phyloP scores from a whole-genome alignment of 1,140 invertebrate genomes.

The Orchestia grillus region DNA sequence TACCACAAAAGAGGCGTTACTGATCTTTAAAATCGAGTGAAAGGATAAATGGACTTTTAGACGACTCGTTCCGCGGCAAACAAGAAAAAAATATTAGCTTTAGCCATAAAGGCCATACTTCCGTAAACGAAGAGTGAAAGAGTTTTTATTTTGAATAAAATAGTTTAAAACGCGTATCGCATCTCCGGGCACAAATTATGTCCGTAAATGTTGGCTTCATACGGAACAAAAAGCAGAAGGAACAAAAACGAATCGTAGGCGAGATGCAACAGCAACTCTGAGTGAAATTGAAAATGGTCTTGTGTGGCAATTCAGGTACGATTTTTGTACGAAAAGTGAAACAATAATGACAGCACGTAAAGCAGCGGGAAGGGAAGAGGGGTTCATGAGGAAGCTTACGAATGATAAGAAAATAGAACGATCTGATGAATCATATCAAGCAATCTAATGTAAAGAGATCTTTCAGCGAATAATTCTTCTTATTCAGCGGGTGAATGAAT shows the following conservation, averaged over 20 bases:
- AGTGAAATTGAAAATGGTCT: not conserved
- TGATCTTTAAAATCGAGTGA: not conserved
- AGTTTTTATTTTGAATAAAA: not conserved
- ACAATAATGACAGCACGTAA: not conserved
- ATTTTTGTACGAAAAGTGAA: not conserved
- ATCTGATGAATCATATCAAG: no score
- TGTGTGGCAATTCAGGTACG: not conserved
- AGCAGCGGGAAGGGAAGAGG: no score
- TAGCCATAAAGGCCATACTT: not conserved
- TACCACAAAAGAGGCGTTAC: not conserved
- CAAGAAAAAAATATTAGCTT: not conserved
- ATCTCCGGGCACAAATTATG: not conserved
- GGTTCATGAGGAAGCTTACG: no score
- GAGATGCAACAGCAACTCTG: not conserved
- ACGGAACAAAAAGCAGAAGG: not conserved
- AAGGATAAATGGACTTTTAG: not conserved
- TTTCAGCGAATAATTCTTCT: no score
- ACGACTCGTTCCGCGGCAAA: not conserved
- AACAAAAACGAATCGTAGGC: not conserved
- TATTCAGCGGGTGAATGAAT: no score
- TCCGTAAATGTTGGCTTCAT: not conserved
- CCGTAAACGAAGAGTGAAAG: not conserved
- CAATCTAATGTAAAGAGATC: no score
- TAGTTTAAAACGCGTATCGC: not conserved
- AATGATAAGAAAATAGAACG: no score